Conservation (phyloP, 2,888 invertebrate genomes). For the Slavum lentiscoides region DNA sequence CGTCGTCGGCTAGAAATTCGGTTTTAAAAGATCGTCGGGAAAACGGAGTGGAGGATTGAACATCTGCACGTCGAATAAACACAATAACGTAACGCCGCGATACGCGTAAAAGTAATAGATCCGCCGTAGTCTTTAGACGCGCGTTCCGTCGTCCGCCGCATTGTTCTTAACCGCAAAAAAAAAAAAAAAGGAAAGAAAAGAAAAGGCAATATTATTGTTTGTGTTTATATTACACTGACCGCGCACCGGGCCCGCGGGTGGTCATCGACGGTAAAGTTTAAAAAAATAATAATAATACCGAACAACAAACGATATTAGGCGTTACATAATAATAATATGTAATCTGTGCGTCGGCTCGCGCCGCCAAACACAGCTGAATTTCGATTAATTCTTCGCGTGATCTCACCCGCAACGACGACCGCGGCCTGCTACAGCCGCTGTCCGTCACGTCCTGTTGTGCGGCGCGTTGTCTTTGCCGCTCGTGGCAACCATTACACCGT, state of each 20-base stretch:
- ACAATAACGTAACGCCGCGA: no score
- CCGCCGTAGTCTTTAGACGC: background rate
- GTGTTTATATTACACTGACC: constrained; percentile 9
- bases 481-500: no score
- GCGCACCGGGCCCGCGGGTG: constrained; percentile 37
- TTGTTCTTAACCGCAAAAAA: constrained; percentile 15
- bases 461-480: background rate
- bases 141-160: background rate
- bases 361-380: background rate
- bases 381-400: constrained; percentile 27
- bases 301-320: background rate
- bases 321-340: constrained; percentile 21
- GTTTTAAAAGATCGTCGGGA: background rate
- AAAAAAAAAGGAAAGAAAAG: background rate
- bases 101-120: background rate
- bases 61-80: constrained; percentile 20
- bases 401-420: background rate
- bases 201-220: background rate
- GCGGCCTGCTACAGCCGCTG: background rate
- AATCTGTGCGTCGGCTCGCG: background rate
- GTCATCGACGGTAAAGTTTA: constrained; percentile 11
- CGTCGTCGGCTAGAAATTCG: constrained; percentile 2
- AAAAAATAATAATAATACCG: no score
- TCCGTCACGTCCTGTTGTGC: background rate
- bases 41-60: background rate